A percentile compares a stretch with the other conserved stretches of the same genome.
Evolutionary conservation across 2,113 vertebrate species (phyloP).

Genomic region (Dromaius novaehollandiae): DNA sequence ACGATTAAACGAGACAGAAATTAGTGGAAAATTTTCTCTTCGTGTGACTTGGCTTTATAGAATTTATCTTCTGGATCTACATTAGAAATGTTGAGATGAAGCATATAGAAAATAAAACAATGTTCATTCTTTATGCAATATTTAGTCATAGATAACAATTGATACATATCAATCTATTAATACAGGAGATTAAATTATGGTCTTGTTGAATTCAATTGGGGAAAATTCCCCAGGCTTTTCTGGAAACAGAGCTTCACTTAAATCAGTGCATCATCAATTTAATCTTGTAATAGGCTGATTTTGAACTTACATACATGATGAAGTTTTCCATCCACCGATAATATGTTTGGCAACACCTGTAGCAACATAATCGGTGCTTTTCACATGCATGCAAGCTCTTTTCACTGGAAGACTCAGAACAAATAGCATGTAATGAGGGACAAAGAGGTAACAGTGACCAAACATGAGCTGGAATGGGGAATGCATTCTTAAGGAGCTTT

Average conservation of each 20-base stretch:
- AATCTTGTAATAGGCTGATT: not conserved
- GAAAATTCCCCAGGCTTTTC: not conserved
- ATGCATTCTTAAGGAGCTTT: not conserved
- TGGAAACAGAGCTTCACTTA: not conserved
- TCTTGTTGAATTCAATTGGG: not conserved
- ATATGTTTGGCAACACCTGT: not conserved
- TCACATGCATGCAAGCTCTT: not conserved
- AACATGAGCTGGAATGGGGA: not conserved
- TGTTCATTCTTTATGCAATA: not conserved
- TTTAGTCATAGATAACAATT: not conserved
- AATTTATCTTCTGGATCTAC: not conserved
- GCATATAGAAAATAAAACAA: not conserved
- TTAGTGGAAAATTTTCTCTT: not conserved
- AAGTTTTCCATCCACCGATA: not conserved
- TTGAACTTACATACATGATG: not conserved
- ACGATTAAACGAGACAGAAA: not conserved
- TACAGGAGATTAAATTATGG: not conserved
- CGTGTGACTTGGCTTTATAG: not conserved
- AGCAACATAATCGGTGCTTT: not conserved
- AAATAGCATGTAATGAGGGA: not conserved
- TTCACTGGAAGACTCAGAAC: not conserved
- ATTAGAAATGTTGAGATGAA: not conserved
- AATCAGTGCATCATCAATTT: not conserved
- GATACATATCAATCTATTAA: not conserved
- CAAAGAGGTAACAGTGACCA: not conserved